Evolutionary conservation across 2,797 vertebrate species (phyloP), one percentile per base, ranked within the genome.

Genomic region (Scolopax rusticola): DNA sequence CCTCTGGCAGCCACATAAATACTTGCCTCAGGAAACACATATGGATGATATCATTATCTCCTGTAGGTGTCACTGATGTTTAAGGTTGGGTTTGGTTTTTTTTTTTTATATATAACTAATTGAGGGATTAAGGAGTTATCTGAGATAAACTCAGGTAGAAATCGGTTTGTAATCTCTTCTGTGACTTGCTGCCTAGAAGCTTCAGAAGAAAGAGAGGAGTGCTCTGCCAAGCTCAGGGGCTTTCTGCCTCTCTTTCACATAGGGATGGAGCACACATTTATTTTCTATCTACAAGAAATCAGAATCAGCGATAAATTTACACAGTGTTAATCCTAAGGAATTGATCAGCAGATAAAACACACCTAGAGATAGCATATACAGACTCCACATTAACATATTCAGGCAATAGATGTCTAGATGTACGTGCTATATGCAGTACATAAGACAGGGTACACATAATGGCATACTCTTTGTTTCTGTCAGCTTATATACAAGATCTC

Each of bases 381-480:
- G 50, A n/a, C 5, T 1, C 1, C 11, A 32, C 9, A 18, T 60
- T 38, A 60, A 24, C 10, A 12, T 24, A 11, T 30, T 25, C 12
- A 57, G 51, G 40, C 30, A 78, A 54, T 2, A 38, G 33, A n/a
- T 27, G 8, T 47, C 65, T 36, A 43, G 64, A 40, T 3, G 0
- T 43, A 38, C 0, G 0, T 45, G 11, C 32, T 59, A 5, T 43
- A 30, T 54, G 27, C 7, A 20, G 45, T 30, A 13, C 10, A 1
- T 64, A 71, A 57, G 36, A 5, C n/a, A 90, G 17, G 21, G 24
- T 71, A 61, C 5, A 10, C 5, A 28, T 15, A 15, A 25, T 28
- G 38, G 12, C 5, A 6, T 8, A 15, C 11, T 67, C 17, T 38
- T 51, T 85, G 12, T 57, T 83, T 73, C 53, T 83, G 53, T 45